Base-by-base conservation (phyloP, 1,140 invertebrate species). In the Pogonognathellus flavescens region DNA sequence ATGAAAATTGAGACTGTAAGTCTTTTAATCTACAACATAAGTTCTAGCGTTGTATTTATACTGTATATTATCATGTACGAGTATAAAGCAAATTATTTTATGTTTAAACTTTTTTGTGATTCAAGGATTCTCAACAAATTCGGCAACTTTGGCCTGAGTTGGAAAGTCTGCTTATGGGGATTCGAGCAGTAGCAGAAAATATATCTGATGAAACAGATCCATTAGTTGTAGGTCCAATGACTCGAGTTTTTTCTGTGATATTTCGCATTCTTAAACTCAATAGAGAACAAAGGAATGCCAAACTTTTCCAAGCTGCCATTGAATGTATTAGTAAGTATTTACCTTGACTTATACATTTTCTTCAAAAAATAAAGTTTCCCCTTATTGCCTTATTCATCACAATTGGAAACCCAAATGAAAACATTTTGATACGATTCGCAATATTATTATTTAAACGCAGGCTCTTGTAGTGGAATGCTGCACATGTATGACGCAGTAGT, bases 251-350 rank as follows among this genome's bases (percentile, higher is more conserved):
- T 84, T 53, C 86, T 72, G 84, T 87, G 49, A 82, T 88, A 49
- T 72, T 85, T 53, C 76, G 86, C 14, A 82, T 87, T 53, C 57
- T 88, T 13, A 86, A 88, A 76, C 82, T 88, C 14, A 87, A 87
- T 66, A 85, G 84, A 60, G 72, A 80, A 14, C 41, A 55, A 22
- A 53, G 55, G 11, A 80, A 83, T 25, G 85, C 88, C 11, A 87
- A 87, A 81, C 18, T 88, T 18, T 88, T 86, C 50, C 86, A 87
- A 83, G 86, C 88, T 13, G 88, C 88, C 41, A 83, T 87, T 49
- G 88, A 88, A 52, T 88, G 88, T 50, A 87, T 88, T 52, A 88
- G 88, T 87, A 82, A 83, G 88, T 82, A 14, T n/a, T n/a, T n/a
- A n/a, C n/a, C n/a, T n/a, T n/a, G n/a, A n/a, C n/a, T n/a, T n/a